phyloP scores from a whole-genome alignment of 2,113 vertebrate genomes.

The Oryzias melastigma region DNA sequence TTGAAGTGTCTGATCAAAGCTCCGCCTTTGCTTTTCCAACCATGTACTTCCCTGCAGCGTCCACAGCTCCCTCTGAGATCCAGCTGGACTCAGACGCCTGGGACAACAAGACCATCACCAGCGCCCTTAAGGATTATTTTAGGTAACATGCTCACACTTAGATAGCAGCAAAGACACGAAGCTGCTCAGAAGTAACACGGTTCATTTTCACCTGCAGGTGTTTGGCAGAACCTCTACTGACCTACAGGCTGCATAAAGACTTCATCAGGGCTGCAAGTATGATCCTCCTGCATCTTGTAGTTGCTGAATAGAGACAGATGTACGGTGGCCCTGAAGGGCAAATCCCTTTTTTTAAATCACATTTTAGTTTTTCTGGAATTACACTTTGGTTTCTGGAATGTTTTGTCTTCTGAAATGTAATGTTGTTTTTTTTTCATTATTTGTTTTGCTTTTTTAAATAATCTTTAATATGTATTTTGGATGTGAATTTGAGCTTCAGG shows the following conservation, averaged over 20 bases:
- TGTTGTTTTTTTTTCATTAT: no score
- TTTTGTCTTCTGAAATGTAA: no score
- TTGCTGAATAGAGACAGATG: no score
- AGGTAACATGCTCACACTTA: slow-evolving; percentile 75
- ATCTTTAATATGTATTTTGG: no score
- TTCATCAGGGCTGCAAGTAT: slow-evolving; percentile 97
- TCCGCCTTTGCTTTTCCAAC: background rate
- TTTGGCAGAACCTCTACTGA: slow-evolving; percentile 94
- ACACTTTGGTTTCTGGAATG: no score
- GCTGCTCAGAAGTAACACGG: background rate
- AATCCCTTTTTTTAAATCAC: no score
- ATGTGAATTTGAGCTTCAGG: no score
- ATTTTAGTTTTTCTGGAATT: no score
- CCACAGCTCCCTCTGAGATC: slow-evolving; percentile 88
- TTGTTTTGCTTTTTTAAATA: no score
- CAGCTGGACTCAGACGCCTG: slow-evolving; percentile 93
- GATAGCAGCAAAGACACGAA: background rate
- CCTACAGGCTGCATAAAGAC: slow-evolving; percentile 96
- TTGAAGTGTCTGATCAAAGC: slow-evolving; percentile 4
- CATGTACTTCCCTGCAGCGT: slow-evolving; percentile 71
- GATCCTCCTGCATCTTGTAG: slow-evolving; percentile 48
- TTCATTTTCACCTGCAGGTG: slow-evolving; percentile 77
- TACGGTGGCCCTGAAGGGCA: no score
- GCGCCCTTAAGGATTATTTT: slow-evolving; percentile 97
- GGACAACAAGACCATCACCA: slow-evolving; percentile 99